These are phyloP conservation scores for Agelaius phoeniceus DNA, from an alignment of 2,113 vertebrate genomes.

Conservation along the genomic window DNA sequence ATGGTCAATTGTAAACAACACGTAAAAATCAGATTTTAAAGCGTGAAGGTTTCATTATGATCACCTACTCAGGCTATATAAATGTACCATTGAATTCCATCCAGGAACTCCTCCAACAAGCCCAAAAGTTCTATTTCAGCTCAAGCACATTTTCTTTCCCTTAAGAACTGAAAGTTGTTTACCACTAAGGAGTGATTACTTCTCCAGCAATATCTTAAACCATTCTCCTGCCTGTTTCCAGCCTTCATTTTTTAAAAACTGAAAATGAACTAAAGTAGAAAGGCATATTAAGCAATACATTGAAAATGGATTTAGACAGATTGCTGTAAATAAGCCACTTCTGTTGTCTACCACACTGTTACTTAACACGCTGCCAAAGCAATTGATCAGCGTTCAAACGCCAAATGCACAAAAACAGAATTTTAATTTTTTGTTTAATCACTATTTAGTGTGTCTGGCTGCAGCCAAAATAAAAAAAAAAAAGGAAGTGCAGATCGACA, in stretches of 20 bases:
- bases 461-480: not conserved
- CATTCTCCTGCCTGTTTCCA: conserved; percentile 30
- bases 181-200: conserved; percentile 29
- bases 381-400: conserved; percentile 48
- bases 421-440: conserved; percentile 76
- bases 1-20: not conserved
- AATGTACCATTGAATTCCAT: not conserved
- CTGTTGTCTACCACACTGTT: conserved; percentile 58
- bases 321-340: conserved; percentile 64
- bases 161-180: conserved; percentile 44
- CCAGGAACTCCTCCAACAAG: conserved; percentile 15
- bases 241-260: conserved; percentile 38
- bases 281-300: conserved; percentile 65
- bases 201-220: conserved; percentile 37
- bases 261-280: conserved; percentile 53
- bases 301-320: conserved; percentile 65
- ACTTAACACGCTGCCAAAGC: conserved; percentile 45
- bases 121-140: not conserved
- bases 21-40: not conserved
- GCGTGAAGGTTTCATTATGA: not conserved
- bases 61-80: not conserved
- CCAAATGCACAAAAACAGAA: conserved; percentile 65
- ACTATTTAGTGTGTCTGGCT: conserved; percentile 54
- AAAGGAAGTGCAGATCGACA: not conserved
- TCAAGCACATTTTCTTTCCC: conserved; percentile 32